A percentile compares a stretch with the other conserved stretches of the same genome.
These are phyloP conservation scores for Tetranychus truncatus DNA, from an alignment of 2,888 invertebrate genomes.

Conservation along the genomic window DNA sequence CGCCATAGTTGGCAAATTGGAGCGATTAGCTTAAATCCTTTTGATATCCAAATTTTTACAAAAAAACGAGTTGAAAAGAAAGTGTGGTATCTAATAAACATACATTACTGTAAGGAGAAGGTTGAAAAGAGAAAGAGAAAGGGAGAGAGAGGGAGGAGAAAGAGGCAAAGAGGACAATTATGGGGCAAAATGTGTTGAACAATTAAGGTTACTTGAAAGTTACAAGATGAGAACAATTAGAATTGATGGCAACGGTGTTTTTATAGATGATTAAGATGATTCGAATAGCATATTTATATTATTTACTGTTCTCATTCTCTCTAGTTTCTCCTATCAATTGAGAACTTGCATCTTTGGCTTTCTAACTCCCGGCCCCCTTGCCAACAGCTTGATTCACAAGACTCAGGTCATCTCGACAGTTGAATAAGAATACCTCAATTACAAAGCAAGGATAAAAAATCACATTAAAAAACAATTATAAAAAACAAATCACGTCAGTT, in stretches of 20 bases:
- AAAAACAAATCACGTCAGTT: not conserved
- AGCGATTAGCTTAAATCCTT: not conserved
- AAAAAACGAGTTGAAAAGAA: too few relatives aligned
- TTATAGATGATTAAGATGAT: too few relatives aligned
- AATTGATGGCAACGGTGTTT: not conserved
- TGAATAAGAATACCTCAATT: not conserved
- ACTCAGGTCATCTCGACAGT: not conserved
- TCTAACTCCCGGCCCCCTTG: not conserved
- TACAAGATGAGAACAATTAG: not conserved
- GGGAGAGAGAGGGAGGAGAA: not conserved
- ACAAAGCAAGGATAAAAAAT: not conserved
- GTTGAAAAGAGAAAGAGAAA: constrained; percentile 5
- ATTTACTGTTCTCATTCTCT: not conserved
- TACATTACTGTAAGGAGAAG: not conserved
- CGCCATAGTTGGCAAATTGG: not conserved
- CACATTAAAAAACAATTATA: not conserved
- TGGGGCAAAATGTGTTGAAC: not conserved
- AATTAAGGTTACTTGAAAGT: not conserved
- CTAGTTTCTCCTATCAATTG: not conserved
- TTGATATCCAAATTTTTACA: too few relatives aligned
- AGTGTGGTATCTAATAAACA: too few relatives aligned
- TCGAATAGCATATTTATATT: too few relatives aligned
- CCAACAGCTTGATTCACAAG: not conserved
- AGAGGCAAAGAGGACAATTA: not conserved
- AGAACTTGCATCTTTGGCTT: not conserved